Evolutionary conservation across 2,888 invertebrate species (phyloP).

Genomic region (Megamerina dolium): DNA sequence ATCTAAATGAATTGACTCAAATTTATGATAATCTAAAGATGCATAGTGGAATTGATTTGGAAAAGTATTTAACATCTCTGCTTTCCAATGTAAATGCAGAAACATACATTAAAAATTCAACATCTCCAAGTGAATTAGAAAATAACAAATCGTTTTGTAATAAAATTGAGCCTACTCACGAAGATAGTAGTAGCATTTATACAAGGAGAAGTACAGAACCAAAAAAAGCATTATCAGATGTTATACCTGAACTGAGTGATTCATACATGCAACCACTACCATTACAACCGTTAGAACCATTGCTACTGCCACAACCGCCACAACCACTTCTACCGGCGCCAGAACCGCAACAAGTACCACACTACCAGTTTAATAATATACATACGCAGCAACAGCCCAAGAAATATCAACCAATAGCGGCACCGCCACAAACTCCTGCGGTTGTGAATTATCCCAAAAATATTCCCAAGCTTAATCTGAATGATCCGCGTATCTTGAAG

Average conservation of each 20-base stretch:
- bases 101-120: too few relatives aligned
- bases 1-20: conserved; percentile 3
- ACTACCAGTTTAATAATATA: not conserved
- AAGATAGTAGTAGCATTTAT: not conserved
- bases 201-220: not conserved
- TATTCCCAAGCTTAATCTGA: conserved; percentile 16
- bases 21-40: conserved; percentile 6
- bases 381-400: not conserved
- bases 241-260: not conserved
- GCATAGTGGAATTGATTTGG: conserved; percentile 3
- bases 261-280: not conserved
- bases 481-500: conserved; percentile 21
- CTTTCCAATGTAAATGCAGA: too few relatives aligned
- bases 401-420: not conserved
- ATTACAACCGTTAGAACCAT: not conserved
- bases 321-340: not conserved
- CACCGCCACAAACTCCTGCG: not conserved
- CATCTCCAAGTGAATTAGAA: too few relatives aligned
- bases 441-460: not conserved
- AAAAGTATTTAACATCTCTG: not conserved
- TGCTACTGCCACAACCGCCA: not conserved
- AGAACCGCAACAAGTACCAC: not conserved
- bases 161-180: not conserved
- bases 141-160: too few relatives aligned
- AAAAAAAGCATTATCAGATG: not conserved